Evolutionary conservation across 2,797 vertebrate genomes (phyloP).

Genomic region (Podarcis lilfordi): DNA sequence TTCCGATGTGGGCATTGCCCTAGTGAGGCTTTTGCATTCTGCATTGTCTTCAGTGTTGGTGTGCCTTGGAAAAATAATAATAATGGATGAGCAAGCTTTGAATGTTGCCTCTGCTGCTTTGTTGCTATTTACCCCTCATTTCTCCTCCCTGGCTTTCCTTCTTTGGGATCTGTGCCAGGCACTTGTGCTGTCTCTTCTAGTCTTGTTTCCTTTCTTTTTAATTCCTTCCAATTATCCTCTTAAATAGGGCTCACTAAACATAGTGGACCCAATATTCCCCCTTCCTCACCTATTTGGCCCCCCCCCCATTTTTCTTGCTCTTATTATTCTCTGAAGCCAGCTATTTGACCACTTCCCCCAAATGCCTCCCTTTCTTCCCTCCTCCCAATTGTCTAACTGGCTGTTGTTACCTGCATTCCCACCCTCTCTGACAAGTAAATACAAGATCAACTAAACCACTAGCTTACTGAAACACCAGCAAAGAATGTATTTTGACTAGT

Average conservation of each 20-base stretch:
- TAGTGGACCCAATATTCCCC: background rate
- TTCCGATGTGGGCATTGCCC: background rate
- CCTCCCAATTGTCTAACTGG: background rate
- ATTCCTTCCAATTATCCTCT: background rate
- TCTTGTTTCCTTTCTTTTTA: background rate
- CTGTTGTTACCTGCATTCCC: background rate
- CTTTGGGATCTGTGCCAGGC: background rate
- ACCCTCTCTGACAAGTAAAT: background rate
- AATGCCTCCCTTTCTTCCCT: background rate
- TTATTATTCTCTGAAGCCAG: background rate
- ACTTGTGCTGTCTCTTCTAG: background rate
- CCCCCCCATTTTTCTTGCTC: background rate
- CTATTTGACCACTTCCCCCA: background rate
- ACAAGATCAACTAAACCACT: background rate
- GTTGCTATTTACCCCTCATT: background rate
- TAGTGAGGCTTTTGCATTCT: background rate
- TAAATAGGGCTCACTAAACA: background rate
- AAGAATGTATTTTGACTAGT: constrained; percentile 6
- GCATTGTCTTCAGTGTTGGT: background rate
- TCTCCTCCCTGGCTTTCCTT: background rate
- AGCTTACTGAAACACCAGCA: background rate
- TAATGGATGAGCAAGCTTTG: background rate
- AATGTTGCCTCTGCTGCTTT: background rate
- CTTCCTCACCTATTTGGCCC: background rate
- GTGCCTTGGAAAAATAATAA: background rate